Conservation (phyloP, 2,888 invertebrate genomes). For the Tridacna crocea region DNA sequence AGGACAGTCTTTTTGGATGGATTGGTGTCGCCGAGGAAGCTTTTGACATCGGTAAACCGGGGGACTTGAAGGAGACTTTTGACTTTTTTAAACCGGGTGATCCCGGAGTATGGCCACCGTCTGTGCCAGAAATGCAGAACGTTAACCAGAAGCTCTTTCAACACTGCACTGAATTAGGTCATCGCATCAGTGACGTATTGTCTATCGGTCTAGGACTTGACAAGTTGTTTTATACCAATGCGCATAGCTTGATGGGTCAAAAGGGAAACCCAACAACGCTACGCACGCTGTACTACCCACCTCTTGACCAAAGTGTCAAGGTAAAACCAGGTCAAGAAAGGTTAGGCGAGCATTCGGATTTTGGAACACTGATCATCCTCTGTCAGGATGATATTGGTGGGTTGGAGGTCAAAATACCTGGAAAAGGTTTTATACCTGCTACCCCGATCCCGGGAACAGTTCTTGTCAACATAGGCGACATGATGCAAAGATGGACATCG, state of each 20-base stretch:
- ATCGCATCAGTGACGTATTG: conserved; percentile 12
- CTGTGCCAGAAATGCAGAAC: background rate
- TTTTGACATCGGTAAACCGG: conserved; percentile 31
- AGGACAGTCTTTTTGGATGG: conserved; percentile 28
- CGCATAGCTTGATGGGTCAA: background rate
- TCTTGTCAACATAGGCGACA: conserved; percentile 90
- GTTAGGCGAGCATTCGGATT: conserved; percentile 67
- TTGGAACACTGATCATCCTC: conserved; percentile 61
- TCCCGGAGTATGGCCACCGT: conserved; percentile 7
- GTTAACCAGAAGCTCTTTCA: background rate
- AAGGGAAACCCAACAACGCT: conserved; percentile 1
- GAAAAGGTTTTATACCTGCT: conserved; percentile 89
- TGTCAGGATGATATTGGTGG: conserved; percentile 66
- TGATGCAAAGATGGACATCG: conserved; percentile 90
- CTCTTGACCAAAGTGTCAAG: background rate
- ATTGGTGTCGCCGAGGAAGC: conserved; percentile 26
- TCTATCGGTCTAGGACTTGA: background rate
- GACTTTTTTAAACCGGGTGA: conserved; percentile 28
- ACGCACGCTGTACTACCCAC: conserved; percentile 23
- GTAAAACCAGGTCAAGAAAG: conserved; percentile 58
- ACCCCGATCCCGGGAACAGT: conserved; percentile 91
- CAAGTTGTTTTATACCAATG: background rate
- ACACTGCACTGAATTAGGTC: background rate
- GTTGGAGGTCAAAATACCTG: conserved; percentile 48
- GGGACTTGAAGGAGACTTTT: conserved; percentile 45